Conservation (phyloP, 2,113 vertebrate genomes). For the Gadus chalcogrammus region DNA sequence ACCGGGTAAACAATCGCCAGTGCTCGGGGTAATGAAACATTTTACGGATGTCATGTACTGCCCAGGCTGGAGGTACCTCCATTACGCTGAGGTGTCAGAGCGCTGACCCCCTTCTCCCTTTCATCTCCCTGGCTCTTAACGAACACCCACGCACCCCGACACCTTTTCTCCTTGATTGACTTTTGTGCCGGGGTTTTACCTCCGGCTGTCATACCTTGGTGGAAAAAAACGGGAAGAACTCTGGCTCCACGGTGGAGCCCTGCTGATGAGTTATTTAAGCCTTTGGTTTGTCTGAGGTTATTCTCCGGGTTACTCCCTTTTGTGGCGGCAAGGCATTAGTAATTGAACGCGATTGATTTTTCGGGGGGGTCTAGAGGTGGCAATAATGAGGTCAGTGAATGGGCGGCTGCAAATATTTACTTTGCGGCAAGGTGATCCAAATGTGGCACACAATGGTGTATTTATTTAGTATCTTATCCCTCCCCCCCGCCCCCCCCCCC, state of each 20-base stretch:
- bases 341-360: conserved; percentile 70
- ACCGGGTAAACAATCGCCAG: conserved; percentile 58
- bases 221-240: conserved; percentile 23
- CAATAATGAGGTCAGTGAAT: conserved; percentile 67
- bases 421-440: conserved; percentile 23
- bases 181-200: conserved; percentile 32
- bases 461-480: conserved; percentile 3
- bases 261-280: conserved; percentile 51
- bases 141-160: conserved; percentile 40
- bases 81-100: conserved; percentile 54
- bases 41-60: conserved; percentile 54
- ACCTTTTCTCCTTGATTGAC: conserved; percentile 44
- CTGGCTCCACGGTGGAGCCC: conserved; percentile 35
- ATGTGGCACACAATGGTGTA: conserved; percentile 30
- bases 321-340: conserved; percentile 60
- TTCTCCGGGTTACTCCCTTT: conserved; percentile 41
- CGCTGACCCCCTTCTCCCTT: conserved; percentile 52
- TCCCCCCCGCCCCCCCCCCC: conserved; percentile 49
- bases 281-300: conserved; percentile 24
- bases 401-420: conserved; percentile 60
- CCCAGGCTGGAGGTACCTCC: conserved; percentile 42
- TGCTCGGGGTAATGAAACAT: conserved; percentile 61
- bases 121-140: conserved; percentile 63
- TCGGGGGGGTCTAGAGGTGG: conserved; percentile 54
- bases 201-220: conserved; percentile 9